Evolutionary conservation across 2,888 invertebrate species (phyloP), one percentile per base, ranked within the genome.

Genomic region (Cosmopolites sordidus): DNA sequence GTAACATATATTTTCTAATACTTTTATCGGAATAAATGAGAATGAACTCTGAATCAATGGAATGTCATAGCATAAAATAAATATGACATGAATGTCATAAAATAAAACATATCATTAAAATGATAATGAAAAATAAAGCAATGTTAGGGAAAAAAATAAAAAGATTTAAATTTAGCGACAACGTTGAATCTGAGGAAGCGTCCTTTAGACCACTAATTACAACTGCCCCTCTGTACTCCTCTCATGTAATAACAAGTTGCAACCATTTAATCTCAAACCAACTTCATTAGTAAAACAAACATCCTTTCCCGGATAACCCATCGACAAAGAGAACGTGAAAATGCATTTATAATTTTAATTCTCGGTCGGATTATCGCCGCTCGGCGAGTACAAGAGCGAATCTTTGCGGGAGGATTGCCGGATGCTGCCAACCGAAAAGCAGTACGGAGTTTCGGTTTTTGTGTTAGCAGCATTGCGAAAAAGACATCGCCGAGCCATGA

Each of bases 331-430:
- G 22, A 22, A 22, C 22, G 12, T 63, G 64, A 67, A 66, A 66
- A 65, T 66, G 61, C 66, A 65, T 67, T 67, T 65, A 62, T 66
- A 64, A 64, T 66, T 66, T 65, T 65, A 64, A 60, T 63, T 62
- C 58, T 56, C 63, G 66, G 62, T 33, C 33, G 12, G 61, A 64
- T 63, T 64, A 58, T 53, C 22, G 58, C 62, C 61, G 58, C 61
- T 52, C 60, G 53, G 58, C 43, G 60, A 58, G 56, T 60, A 61
- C 58, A 52, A 56, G 58, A 58, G 60, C 59, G 58, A 60, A 61
- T 61, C 60, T 61, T 62, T 59, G 61, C 58, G 52, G 59, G 61
- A 60, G 61, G 62, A 63, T 65, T 59, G 55, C 41, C 55, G 57
- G 63, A 33, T 33, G 60, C 64, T 58, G 54, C 63, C 59, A 62